Evolutionary conservation across 2,888 invertebrate species (phyloP), one percentile per base, ranked within the genome.

Genomic region (Drosophila paucipuncta): DNA sequence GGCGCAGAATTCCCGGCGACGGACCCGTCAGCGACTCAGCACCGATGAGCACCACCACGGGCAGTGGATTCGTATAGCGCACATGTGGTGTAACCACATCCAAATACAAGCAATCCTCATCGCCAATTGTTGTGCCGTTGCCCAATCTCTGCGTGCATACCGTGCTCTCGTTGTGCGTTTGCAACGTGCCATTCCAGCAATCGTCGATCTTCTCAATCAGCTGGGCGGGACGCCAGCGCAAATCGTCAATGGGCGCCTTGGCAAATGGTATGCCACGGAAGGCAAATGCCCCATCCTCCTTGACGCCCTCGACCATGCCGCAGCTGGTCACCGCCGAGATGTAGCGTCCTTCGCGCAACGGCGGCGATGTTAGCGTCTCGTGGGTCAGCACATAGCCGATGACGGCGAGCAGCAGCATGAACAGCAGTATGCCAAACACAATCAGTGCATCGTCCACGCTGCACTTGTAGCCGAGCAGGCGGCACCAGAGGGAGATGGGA

Each of bases 261-360:
- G 97, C 97, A 92, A 96, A 97, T 0, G 97, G 97, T 71, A 97
- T 96, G 63, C 97, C 97, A 54, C 96, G 95, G 93, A 97, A 97
- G 18, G 96, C 96, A 85, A 96, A 96, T 0, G 96, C 96, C 43
- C 96, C 96, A 87, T 97, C 97, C 86, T 97, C 96, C 73, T 96
- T 94, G 52, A 96, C 93, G 25, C 97, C 97, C 93, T 97, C 96
- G 31, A 97, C 96, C 73, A 94, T 94, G 60, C 97, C 97, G 91
- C 97, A 97, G 47, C 96, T 95, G 2, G 97, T 96, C 53, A 96
- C 94, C 0, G 97, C 96, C 61, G 95, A 95, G 30, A 97, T 95
- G 90, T 94, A 97, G 76, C 95, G 95, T 18, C 97, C 97, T 78
- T 97, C 95, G 55, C 96, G 95, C 59, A 97, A 91, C 0, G 96